Base-by-base conservation (phyloP, 1,140 invertebrate species). In the Myzus persicae region DNA sequence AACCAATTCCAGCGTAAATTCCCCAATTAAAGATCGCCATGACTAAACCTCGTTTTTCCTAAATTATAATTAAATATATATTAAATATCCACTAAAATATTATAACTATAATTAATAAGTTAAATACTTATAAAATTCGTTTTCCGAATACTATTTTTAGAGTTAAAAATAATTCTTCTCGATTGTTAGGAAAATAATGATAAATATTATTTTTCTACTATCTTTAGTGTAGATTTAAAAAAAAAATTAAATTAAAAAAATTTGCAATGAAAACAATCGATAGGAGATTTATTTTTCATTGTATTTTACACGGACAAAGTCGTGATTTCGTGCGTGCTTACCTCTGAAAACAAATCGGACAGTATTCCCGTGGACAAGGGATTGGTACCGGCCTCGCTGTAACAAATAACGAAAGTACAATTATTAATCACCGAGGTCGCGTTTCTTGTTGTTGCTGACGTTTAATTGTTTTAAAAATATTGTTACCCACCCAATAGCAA, bases 11-110 rank as follows among this genome's bases (percentile, higher is more conserved):
- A 40, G 98, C 97, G 94, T 99, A 99, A 94, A 99, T 99, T 54
- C 98, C 98, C 98, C 98, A 99, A 95, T 99, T 99, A 95, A 99
- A 99, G 92, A 99, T 97, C 2, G 98, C 98, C 96, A 99, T 97
- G 1, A 98, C 98, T 26, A 98, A 95, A 20, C 97, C 98, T 94
- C 98, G 96, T 94, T 98, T 97, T 92, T 97, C 96, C 95, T 94
- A 94, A 44, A 93, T 93, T 22, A 94, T 94, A 95, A 95, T 89
- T 94, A 95, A 88, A 76, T 48, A 26, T 18, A 20, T 46, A 88
- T 48, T 48, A 89, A 7, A 38, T 5, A 14, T 42, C 5, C 26
- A 67, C 59, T 67, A 14, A 4, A 14, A 67, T 31, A 2, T 4
- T 67, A n/a, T n/a, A 31, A n/a, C 31, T 67, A 14, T n/a, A 31